These are phyloP conservation scores for Ochropacha duplaris DNA, from an alignment of 2,888 invertebrate species.

Conservation along the genomic window DNA sequence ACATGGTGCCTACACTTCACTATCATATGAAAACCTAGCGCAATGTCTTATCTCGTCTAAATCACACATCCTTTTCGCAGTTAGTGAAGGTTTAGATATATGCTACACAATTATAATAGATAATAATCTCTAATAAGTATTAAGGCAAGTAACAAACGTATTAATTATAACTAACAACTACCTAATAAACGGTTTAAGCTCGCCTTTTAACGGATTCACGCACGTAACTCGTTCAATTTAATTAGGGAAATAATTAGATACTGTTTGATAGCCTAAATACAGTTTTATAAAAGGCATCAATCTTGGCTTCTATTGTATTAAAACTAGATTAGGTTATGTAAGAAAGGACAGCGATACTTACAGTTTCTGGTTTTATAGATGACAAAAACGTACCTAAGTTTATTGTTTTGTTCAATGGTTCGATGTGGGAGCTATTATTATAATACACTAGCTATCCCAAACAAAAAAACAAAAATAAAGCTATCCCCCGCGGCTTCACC, in stretches of 20 bases:
- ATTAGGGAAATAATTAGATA: slow-evolving; percentile 3
- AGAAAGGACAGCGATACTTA: too few relatives aligned
- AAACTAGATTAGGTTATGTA: not conserved
- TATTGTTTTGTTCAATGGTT: too few relatives aligned
- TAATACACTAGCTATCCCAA: too few relatives aligned
- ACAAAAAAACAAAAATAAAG: too few relatives aligned
- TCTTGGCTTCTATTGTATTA: not conserved
- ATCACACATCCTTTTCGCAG: slow-evolving; percentile 3
- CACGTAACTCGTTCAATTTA: slow-evolving; percentile 3
- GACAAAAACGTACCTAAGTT: too few relatives aligned
- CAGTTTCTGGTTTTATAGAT: too few relatives aligned
- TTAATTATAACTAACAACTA: slow-evolving; percentile 1
- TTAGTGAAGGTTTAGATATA: slow-evolving; percentile 2
- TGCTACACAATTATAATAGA: not conserved
- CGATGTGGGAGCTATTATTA: too few relatives aligned
- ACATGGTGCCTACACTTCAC: not conserved
- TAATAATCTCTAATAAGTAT: not conserved
- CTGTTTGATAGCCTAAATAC: slow-evolving; percentile 1
- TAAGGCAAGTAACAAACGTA: not conserved
- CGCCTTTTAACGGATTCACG: not conserved
- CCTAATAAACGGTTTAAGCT: not conserved
- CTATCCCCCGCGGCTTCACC: too few relatives aligned
- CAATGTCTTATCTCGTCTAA: not conserved
- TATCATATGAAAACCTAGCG: not conserved
- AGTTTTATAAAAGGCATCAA: not conserved